Conservation (phyloP, 2,888 invertebrate species). For the Tinea semifulvella region DNA sequence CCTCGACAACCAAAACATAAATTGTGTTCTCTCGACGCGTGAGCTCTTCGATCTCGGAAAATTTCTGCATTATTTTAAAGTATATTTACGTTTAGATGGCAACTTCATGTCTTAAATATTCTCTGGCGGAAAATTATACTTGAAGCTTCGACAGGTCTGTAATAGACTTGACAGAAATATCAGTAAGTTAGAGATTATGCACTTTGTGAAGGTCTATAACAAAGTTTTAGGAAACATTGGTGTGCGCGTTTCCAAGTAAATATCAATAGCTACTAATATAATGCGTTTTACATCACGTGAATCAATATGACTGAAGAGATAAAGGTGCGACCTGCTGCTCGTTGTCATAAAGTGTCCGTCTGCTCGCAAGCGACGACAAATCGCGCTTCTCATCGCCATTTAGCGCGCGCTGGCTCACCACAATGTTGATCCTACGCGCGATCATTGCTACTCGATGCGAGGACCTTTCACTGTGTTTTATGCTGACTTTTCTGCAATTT, state of each 20-base stretch:
- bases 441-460: constrained; percentile 46
- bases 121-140: constrained; percentile 1
- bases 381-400: constrained; percentile 28
- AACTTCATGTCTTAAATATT: constrained; percentile 6
- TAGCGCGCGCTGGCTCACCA: constrained; percentile 19
- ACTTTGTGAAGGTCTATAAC: too few relatives aligned
- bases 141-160: neutral
- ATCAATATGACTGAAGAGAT: constrained; percentile 28
- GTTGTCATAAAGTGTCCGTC: constrained; percentile 44
- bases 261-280: too few relatives aligned
- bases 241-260: too few relatives aligned
- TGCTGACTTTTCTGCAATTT: constrained; percentile 54
- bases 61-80: constrained; percentile 22
- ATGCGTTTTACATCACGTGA: neutral
- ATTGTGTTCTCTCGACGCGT: constrained; percentile 20
- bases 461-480: constrained; percentile 39
- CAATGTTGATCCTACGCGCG: constrained; percentile 38
- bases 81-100: constrained; percentile 15
- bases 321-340: constrained; percentile 27
- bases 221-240: too few relatives aligned
- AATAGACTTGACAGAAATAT: constrained; percentile 4
- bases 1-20: constrained; percentile 21
- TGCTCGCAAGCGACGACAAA: constrained; percentile 53
- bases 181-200: neutral
- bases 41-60: constrained; percentile 21